These are phyloP conservation scores for Pogonomyrmex barbatus DNA, from an alignment of 1,140 invertebrate species.

Conservation along the genomic window DNA sequence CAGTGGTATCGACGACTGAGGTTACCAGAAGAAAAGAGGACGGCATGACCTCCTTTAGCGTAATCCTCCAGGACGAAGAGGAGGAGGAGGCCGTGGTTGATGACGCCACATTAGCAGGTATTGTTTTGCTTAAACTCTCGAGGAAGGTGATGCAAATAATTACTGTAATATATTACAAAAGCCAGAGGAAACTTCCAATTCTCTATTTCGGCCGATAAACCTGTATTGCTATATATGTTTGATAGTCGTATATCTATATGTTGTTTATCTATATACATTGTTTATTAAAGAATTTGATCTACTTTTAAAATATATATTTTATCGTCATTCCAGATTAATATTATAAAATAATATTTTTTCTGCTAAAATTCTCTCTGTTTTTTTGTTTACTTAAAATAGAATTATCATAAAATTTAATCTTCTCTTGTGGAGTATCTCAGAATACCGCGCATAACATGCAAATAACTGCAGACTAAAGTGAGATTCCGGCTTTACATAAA, in stretches of 20 bases:
- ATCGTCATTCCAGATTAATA: background rate
- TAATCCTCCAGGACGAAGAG: constrained; percentile 6
- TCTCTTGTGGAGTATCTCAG: background rate
- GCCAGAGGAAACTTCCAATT: background rate
- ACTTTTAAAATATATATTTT: background rate
- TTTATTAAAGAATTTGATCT: background rate
- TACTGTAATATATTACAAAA: background rate
- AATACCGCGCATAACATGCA: background rate
- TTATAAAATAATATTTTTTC: constrained; percentile 3
- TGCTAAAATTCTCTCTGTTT: background rate
- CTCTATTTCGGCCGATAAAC: background rate
- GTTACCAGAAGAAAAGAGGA: constrained; percentile 50
- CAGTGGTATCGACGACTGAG: constrained; percentile 40
- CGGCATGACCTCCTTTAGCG: constrained; percentile 27
- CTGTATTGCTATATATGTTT: no score
- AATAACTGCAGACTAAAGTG: background rate
- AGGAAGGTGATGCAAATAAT: background rate
- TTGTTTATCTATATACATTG: background rate
- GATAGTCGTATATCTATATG: no score
- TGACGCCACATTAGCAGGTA: constrained; percentile 55
- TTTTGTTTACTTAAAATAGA: background rate
- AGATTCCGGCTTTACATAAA: constrained; percentile 16
- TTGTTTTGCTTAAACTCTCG: constrained; percentile 17
- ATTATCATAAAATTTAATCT: constrained; percentile 39
- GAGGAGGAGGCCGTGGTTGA: constrained; percentile 33